Evolutionary conservation across 2,113 vertebrate genomes (phyloP).

Genomic region (Syngnathus typhle): DNA sequence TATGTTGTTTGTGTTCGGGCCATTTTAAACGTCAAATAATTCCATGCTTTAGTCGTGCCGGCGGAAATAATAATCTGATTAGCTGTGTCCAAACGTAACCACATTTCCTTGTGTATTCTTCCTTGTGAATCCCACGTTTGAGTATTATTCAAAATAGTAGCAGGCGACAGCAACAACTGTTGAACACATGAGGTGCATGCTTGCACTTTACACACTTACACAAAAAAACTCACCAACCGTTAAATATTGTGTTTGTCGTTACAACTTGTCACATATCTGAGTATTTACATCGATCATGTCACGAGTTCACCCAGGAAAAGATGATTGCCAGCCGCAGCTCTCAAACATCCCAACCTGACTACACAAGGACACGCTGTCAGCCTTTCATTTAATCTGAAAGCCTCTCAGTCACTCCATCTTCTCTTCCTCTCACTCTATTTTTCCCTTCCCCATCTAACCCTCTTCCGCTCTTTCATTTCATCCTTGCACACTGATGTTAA

Average conservation of each 20-base stretch:
- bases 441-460: conserved; percentile 13
- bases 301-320: conserved; percentile 28
- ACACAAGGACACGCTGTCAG: conserved; percentile 42
- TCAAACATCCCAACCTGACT: conserved; percentile 28
- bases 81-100: conserved; percentile 47
- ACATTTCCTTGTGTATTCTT: conserved; percentile 38
- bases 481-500: conserved; percentile 49
- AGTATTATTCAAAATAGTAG: conserved; percentile 49
- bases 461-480: conserved; percentile 29
- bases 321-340: conserved; percentile 32
- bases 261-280: conserved; percentile 21
- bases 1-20: conserved; percentile 52
- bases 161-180: conserved; percentile 36
- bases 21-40: conserved; percentile 53
- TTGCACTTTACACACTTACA: conserved; percentile 1
- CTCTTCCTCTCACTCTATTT: conserved; percentile 45
- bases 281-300: conserved; percentile 46
- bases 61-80: conserved; percentile 58
- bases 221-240: background rate
- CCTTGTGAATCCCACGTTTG: conserved; percentile 37
- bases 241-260: conserved; percentile 29
- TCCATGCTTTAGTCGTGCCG: conserved; percentile 33
- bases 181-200: conserved; percentile 31
- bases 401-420: conserved; percentile 46
- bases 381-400: conserved; percentile 53